Evolutionary conservation across 2,888 invertebrate genomes (phyloP).

Genomic region (Xanthia icteritia): DNA sequence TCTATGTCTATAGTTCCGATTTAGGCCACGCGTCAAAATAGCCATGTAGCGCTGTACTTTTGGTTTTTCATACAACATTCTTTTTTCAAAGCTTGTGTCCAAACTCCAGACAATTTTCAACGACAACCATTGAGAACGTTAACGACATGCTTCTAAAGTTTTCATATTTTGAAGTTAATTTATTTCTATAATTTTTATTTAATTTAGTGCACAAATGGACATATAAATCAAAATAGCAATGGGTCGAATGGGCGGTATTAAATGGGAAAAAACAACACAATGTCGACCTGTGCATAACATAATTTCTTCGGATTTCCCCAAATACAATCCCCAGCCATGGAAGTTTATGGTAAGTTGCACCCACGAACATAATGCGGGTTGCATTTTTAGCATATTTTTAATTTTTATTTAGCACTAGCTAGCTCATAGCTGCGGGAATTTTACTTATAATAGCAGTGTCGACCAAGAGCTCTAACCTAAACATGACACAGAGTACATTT

Average conservation of each 20-base stretch:
- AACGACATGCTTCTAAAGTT: slow-evolving; percentile 9
- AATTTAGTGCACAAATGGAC: slow-evolving; percentile 44
- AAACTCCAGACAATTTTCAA: slow-evolving; percentile 5
- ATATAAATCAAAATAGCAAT: slow-evolving; percentile 67
- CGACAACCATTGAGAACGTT: not conserved
- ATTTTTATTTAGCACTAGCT: too few relatives aligned
- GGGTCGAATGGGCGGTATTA: slow-evolving; percentile 83
- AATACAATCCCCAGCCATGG: slow-evolving; percentile 88
- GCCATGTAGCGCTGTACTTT: not conserved
- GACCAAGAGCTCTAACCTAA: not conserved
- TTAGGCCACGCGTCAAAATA: not conserved
- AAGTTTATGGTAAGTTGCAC: slow-evolving; percentile 86
- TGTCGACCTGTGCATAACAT: slow-evolving; percentile 88
- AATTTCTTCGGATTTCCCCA: slow-evolving; percentile 89
- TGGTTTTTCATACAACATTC: slow-evolving; percentile 4
- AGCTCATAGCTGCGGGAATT: not conserved
- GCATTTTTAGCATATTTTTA: too few relatives aligned
- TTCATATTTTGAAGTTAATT: slow-evolving; percentile 53
- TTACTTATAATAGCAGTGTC: not conserved
- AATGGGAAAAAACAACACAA: slow-evolving; percentile 88
- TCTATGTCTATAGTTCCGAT: not conserved
- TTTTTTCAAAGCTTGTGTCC: slow-evolving; percentile 37
- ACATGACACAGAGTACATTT: too few relatives aligned
- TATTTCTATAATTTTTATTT: slow-evolving; percentile 44
- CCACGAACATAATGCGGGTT: not conserved